Evolutionary conservation across 30 jellyfish, hydroid and myxozoan genomes (phyloP).

Genomic region (Aurelia aurita): DNA sequence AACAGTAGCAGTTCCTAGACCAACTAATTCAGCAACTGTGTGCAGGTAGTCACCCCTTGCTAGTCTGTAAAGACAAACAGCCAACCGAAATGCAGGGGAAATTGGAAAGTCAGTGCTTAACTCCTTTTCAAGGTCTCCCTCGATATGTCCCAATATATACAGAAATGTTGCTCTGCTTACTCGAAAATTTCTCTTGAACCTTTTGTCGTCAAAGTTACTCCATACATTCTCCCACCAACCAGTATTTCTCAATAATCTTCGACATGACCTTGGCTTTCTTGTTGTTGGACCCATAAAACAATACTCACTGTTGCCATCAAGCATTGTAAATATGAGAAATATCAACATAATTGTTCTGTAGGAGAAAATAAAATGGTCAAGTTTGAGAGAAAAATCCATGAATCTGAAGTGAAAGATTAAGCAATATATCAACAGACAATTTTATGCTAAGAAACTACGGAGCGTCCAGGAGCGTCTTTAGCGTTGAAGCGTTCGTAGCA

Average conservation of each 20-base stretch:
- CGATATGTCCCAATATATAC: background rate
- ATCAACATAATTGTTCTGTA: too few species aligned
- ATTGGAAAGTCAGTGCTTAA: constrained; percentile 19
- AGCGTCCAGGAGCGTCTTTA: too few species aligned
- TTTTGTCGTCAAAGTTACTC: constrained; percentile 24
- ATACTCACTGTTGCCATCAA: too few species aligned
- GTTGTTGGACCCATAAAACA: too few species aligned
- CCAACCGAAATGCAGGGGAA: constrained; percentile 55
- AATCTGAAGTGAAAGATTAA: too few species aligned
- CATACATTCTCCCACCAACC: constrained; percentile 51
- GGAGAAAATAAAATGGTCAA: too few species aligned
- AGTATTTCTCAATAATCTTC: constrained; percentile 36
- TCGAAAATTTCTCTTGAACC: constrained; percentile 24
- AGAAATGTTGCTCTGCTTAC: constrained; percentile 4
- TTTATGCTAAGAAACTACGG: too few species aligned
- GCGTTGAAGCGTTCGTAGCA: too few species aligned
- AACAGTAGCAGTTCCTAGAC: constrained; percentile 1
- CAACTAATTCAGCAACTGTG: background rate
- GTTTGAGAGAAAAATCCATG: too few species aligned
- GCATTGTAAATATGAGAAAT: too few species aligned
- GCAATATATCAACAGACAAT: too few species aligned
- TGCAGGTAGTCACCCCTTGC: constrained; percentile 32
- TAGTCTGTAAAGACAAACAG: constrained; percentile 35
- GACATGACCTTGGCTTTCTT: constrained; percentile 56
- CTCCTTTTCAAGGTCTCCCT: background rate